Evolutionary conservation across 2,888 invertebrate species (phyloP).

Genomic region (Oscheius myriophilus): DNA sequence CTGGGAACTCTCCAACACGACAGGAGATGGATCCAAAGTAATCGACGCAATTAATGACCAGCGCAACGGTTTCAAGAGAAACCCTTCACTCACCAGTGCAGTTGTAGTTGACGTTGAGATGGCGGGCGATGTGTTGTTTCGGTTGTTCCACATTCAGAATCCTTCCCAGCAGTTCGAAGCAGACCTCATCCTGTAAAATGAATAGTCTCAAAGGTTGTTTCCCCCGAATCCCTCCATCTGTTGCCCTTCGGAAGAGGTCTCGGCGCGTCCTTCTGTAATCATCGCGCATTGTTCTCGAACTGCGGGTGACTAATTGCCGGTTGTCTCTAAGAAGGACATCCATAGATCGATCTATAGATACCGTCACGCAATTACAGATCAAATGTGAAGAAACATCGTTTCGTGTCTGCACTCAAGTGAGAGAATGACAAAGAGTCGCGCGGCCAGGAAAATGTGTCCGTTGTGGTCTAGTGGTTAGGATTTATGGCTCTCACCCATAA

Average conservation of each 20-base stretch:
- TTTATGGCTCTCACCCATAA: constrained; percentile 59
- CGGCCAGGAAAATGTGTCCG: constrained; percentile 37
- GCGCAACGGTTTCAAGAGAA: no score
- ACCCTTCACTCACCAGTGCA: constrained; percentile 30
- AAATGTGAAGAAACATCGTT: no score
- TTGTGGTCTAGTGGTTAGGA: constrained; percentile 59
- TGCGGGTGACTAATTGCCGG: constrained; percentile 18
- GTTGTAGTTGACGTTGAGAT: constrained; percentile 31
- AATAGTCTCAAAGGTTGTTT: no score
- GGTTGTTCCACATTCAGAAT: constrained; percentile 31
- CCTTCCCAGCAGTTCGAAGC: constrained; percentile 32
- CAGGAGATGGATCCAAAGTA: not conserved
- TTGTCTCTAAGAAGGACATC: constrained; percentile 14
- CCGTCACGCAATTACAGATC: no score
- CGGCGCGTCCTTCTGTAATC: no score
- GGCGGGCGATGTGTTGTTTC: constrained; percentile 28
- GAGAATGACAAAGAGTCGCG: constrained; percentile 4
- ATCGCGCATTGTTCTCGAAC: no score
- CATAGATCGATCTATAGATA: no score
- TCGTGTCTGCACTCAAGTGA: no score
- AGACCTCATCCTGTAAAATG: constrained; percentile 30
- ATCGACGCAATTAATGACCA: no score
- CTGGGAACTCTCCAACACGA: no score
- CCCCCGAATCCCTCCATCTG: constrained; percentile 2
- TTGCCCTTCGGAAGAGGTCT: constrained; percentile 7